Evolutionary conservation across 1,140 invertebrate genomes (phyloP).

Genomic region (Platyura marginata): DNA sequence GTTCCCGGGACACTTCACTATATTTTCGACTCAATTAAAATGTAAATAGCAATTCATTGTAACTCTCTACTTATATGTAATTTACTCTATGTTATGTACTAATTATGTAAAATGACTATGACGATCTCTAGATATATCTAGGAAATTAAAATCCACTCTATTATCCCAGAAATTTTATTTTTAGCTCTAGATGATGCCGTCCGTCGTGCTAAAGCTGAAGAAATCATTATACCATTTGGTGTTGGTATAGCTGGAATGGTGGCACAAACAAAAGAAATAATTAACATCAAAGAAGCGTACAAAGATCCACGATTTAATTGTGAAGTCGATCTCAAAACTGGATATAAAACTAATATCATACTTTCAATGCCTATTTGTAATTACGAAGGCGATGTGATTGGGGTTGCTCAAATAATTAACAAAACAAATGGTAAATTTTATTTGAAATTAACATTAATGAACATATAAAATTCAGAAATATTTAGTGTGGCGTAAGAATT

Average conservation of each 20-base stretch:
- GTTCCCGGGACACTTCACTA: too few species aligned
- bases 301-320: slow-evolving; percentile 70
- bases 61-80: too few species aligned
- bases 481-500: background rate
- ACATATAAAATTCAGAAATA: background rate
- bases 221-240: slow-evolving; percentile 74
- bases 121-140: background rate
- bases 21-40: too few species aligned
- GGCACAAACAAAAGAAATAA: slow-evolving; percentile 67
- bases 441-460: background rate
- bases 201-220: slow-evolving; percentile 48
- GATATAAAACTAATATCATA: slow-evolving; percentile 80
- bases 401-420: slow-evolving; percentile 93
- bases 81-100: too few species aligned
- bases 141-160: background rate
- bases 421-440: slow-evolving; percentile 53
- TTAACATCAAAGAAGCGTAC: slow-evolving; percentile 84
- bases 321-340: slow-evolving; percentile 77
- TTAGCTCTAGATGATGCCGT: slow-evolving; percentile 52
- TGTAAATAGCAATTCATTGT: too few species aligned
- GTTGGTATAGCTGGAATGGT: slow-evolving; percentile 79
- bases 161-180: background rate
- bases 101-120: background rate
- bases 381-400: slow-evolving; percentile 88
- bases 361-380: slow-evolving; percentile 92